phyloP scores from a whole-genome alignment of 2,888 invertebrate species.

The Trachelus troglodyta region DNA sequence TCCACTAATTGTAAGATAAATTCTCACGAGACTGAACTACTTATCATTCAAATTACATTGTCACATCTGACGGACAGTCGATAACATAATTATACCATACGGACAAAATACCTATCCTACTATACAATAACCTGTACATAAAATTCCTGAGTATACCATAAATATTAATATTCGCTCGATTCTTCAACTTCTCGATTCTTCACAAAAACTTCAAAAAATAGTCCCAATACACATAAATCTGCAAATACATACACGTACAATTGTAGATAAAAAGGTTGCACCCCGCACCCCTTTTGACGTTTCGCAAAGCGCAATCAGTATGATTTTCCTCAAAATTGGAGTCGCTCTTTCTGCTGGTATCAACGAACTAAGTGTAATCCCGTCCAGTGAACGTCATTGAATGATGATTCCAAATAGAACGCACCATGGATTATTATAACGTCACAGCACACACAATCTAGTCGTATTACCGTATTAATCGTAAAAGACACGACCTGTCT shows the following conservation, averaged over 20 bases:
- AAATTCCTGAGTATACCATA: not conserved
- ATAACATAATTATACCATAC: not conserved
- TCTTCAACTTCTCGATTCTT: not conserved
- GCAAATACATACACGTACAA: not conserved
- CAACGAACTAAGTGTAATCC: constrained; percentile 36
- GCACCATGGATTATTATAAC: constrained; percentile 36
- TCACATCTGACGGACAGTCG: not conserved
- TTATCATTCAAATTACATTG: not conserved
- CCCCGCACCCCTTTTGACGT: not conserved
- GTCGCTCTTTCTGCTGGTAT: not conserved
- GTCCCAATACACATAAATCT: not conserved
- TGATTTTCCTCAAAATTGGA: not conserved
- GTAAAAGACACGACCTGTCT: not conserved
- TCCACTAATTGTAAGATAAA: not conserved
- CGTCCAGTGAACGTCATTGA: constrained; percentile 35
- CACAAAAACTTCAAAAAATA: not conserved
- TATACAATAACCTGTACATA: not conserved
- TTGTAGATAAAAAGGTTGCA: not conserved
- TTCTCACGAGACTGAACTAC: not conserved
- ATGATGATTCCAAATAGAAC: constrained; percentile 24
- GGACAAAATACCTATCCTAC: not conserved
- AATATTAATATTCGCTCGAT: not conserved
- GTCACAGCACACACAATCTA: not conserved
- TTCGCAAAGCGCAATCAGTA: not conserved
- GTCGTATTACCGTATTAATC: not conserved